These are phyloP conservation scores for Notechis scutatus DNA, from an alignment of 2,113 vertebrate genomes.

Conservation along the genomic window DNA sequence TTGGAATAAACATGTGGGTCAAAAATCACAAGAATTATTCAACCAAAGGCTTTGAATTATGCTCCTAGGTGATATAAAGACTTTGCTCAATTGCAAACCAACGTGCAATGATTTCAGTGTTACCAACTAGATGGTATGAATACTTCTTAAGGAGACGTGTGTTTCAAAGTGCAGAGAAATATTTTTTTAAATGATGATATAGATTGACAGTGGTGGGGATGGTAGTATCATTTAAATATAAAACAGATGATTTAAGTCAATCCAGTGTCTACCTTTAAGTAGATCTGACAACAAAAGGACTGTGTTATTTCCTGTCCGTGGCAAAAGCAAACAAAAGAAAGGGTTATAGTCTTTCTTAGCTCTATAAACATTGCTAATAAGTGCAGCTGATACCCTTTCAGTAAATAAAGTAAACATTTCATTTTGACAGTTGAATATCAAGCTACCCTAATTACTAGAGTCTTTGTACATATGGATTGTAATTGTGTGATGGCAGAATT, in stretches of 20 bases:
- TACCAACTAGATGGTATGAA: not conserved
- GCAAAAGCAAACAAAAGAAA: not conserved
- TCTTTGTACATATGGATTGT: not conserved
- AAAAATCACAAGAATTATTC: not conserved
- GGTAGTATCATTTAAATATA: not conserved
- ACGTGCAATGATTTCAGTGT: not conserved
- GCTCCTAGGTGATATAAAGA: not conserved
- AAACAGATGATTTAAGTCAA: not conserved
- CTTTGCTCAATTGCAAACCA: not conserved
- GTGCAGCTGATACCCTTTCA: not conserved
- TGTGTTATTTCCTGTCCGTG: not conserved
- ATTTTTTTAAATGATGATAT: not conserved
- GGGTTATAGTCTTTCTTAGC: not conserved
- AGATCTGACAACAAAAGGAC: not conserved
- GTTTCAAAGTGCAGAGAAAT: not conserved
- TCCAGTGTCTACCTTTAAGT: not conserved
- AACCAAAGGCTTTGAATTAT: not conserved
- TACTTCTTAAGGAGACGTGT: not conserved
- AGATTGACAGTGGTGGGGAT: not conserved
- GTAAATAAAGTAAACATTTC: not conserved
- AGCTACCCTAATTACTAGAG: not conserved
- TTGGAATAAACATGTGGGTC: not conserved
- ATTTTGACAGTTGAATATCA: not conserved
- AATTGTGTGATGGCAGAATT: not conserved
- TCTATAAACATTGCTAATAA: not conserved